Conservation (phyloP, 92 coral and sea anemone genomes). For the Bergia sp. region DNA sequence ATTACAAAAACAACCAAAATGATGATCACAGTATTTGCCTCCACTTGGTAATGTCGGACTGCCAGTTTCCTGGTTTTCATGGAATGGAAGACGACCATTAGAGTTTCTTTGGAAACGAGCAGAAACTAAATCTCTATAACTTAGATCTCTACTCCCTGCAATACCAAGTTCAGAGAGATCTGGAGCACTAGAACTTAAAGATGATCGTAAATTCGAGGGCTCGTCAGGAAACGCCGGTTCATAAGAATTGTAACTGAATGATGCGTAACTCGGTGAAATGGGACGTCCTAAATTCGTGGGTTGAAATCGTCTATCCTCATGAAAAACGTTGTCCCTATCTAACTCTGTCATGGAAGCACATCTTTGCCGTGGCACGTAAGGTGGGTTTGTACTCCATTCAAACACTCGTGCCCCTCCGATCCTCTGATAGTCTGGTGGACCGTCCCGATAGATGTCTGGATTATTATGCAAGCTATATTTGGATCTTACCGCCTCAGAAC, state of each 20-base stretch:
- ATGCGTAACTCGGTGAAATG: background rate
- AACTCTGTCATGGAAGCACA: constrained; percentile 20
- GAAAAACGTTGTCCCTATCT: background rate
- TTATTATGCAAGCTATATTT: background rate
- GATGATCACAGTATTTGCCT: background rate
- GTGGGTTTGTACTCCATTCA: constrained; percentile 1
- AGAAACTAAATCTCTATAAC: background rate
- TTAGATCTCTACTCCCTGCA: background rate
- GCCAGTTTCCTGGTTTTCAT: background rate
- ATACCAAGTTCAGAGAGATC: background rate
- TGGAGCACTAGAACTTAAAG: constrained; percentile 37
- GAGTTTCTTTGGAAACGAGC: background rate
- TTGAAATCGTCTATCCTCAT: background rate
- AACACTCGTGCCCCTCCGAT: background rate
- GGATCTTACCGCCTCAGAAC: background rate
- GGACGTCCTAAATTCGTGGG: background rate
- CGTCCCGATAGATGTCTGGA: background rate
- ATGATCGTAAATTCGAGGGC: background rate
- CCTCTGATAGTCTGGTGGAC: background rate
- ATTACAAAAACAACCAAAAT: background rate
- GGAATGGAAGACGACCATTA: background rate
- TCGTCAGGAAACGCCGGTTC: background rate
- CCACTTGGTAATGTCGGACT: background rate
- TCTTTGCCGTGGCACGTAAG: constrained; percentile 13
- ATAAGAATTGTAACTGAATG: background rate